Conservation (phyloP, 2,113 vertebrate species). For the Toxotes chatareus region DNA sequence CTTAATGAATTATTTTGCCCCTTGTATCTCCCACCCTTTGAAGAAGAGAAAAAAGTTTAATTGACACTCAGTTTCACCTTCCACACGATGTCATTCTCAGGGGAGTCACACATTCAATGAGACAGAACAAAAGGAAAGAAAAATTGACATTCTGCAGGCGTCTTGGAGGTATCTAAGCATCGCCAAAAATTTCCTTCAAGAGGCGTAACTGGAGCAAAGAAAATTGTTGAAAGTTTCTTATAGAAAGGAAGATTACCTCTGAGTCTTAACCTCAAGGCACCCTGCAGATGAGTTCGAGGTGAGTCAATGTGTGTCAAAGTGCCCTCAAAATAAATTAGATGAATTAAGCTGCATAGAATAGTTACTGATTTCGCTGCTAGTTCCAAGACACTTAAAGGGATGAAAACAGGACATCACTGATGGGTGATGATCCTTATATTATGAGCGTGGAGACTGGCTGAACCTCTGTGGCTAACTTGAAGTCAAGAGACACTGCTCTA, state of each 20-base stretch:
- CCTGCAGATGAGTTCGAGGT: not conserved
- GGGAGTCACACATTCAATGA: constrained; percentile 39
- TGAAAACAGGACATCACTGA: constrained; percentile 29
- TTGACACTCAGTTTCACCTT: constrained; percentile 54
- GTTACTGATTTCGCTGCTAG: not conserved
- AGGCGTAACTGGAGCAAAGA: constrained; percentile 36
- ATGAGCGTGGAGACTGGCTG: constrained; percentile 10
- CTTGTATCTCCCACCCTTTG: constrained; percentile 42
- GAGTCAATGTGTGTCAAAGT: constrained; percentile 47
- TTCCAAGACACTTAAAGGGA: not conserved
- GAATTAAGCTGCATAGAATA: constrained; percentile 30
- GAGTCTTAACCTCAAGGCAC: constrained; percentile 36
- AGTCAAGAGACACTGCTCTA: constrained; percentile 52
- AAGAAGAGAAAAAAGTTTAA: constrained; percentile 43
- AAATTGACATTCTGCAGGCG: constrained; percentile 29
- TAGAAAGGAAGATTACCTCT: constrained; percentile 43
- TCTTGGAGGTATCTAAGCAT: constrained; percentile 26
- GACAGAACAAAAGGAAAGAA: constrained; percentile 48
- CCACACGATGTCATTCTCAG: constrained; percentile 21
- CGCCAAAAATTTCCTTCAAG: constrained; percentile 25
- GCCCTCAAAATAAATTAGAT: constrained; percentile 32
- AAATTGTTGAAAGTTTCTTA: constrained; percentile 46
- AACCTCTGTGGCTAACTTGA: constrained; percentile 29
- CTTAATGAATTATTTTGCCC: constrained; percentile 46
- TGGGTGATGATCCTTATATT: constrained; percentile 37